These are phyloP conservation scores for Coptodon rendalli DNA, from an alignment of 2,113 vertebrate genomes.

Conservation along the genomic window DNA sequence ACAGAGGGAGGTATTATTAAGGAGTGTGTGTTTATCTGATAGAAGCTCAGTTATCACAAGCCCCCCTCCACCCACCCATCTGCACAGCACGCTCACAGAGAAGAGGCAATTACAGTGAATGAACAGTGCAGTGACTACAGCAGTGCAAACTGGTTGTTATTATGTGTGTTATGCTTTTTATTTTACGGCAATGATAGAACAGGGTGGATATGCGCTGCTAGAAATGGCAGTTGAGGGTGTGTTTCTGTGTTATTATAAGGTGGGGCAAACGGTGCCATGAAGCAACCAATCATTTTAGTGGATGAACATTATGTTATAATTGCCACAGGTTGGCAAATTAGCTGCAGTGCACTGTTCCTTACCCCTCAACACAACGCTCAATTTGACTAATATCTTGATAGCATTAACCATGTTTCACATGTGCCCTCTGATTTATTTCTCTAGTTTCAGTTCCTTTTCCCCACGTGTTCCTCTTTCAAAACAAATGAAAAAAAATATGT, in stretches of 20 bases:
- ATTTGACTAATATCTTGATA: background rate
- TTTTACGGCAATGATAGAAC: background rate
- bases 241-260: background rate
- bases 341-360: background rate
- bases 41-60: background rate
- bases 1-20: slow-evolving; percentile 19
- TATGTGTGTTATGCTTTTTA: background rate
- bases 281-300: background rate
- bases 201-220: background rate
- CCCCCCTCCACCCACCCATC: background rate
- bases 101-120: slow-evolving; percentile 12
- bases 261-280: background rate
- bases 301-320: background rate
- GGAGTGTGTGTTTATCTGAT: background rate
- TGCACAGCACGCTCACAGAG: background rate
- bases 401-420: background rate
- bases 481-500: background rate
- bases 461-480: background rate
- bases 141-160: background rate
- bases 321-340: background rate
- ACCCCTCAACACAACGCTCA: background rate
- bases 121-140: background rate
- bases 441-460: background rate
- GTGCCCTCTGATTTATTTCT: background rate
- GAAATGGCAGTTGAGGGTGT: background rate